Evolutionary conservation across 1,140 invertebrate species (phyloP).

Genomic region (Scaptomyza pallida): DNA sequence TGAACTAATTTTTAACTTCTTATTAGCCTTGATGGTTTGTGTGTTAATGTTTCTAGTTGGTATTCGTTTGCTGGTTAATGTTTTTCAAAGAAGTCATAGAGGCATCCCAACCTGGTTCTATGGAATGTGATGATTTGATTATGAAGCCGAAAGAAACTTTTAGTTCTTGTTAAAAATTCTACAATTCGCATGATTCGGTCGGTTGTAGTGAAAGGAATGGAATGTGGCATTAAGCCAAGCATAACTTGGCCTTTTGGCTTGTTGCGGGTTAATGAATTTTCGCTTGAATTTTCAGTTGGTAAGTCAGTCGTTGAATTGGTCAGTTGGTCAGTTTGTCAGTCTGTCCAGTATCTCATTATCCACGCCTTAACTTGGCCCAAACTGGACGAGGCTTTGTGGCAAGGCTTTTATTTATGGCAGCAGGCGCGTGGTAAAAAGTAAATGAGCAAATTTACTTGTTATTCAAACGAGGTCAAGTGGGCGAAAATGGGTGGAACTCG

Average conservation of each 20-base stretch:
- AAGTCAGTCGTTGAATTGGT: constrained; percentile 5
- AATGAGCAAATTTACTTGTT: constrained; percentile 70
- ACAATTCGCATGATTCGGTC: too few species aligned
- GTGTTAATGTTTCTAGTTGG: too few species aligned
- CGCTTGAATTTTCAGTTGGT: not conserved
- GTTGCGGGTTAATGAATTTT: not conserved
- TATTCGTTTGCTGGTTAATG: too few species aligned
- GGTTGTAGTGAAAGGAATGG: too few species aligned
- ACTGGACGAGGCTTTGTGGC: constrained; percentile 28
- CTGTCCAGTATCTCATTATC: constrained; percentile 44
- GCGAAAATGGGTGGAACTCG: constrained; percentile 34
- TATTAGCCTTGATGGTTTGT: too few species aligned
- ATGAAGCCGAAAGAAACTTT: too few species aligned
- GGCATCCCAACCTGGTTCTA: not conserved
- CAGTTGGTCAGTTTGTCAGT: constrained; percentile 21
- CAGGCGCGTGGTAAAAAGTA: constrained; percentile 42
- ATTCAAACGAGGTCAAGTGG: constrained; percentile 78
- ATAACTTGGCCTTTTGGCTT: not conserved
- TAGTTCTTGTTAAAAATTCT: too few species aligned
- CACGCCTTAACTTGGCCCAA: constrained; percentile 39
- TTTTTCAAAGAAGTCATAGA: too few species aligned
- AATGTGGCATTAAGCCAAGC: too few species aligned
- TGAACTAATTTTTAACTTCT: too few species aligned
- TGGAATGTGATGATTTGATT: too few species aligned
- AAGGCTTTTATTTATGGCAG: constrained; percentile 45